A percentile compares a stretch with the other conserved stretches of the same genome.
Conservation (phyloP, 2,113 vertebrate species). For the Candoia aspera region DNA sequence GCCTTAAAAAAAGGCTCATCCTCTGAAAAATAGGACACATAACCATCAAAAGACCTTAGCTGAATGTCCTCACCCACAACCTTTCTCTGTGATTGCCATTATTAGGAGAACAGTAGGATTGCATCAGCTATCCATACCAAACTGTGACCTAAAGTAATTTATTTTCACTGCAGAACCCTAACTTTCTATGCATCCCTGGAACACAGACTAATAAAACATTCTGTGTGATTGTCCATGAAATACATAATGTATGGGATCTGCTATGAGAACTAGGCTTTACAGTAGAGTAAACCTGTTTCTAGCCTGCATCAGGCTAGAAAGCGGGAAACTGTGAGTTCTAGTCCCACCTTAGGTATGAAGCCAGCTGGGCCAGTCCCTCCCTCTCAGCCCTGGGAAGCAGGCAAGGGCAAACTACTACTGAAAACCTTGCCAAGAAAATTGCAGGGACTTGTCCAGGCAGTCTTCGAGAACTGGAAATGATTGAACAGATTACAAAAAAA, state of each 20-base stretch:
- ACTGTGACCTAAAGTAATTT: neutral
- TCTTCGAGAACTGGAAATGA: no score
- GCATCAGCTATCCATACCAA: neutral
- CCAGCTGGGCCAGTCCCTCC: no score
- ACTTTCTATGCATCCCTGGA: neutral
- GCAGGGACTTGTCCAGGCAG: no score
- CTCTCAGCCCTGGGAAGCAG: no score
- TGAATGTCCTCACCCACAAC: neutral
- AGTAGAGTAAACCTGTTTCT: neutral
- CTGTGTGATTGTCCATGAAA: neutral
- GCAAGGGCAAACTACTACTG: no score
- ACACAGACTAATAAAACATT: neutral
- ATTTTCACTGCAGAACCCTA: neutral
- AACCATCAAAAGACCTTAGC: neutral
- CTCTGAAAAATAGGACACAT: neutral
- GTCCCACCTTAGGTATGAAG: no score
- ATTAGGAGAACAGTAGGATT: neutral
- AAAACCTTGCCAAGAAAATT: no score
- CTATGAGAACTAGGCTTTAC: neutral
- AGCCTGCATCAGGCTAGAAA: no score
- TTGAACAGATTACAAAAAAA: no score
- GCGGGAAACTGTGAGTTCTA: no score
- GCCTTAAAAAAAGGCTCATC: neutral
- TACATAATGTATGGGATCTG: neutral
- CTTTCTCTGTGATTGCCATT: neutral